Conservation (phyloP, 2,888 invertebrate genomes). For the Melangyna quadrimaculata region DNA sequence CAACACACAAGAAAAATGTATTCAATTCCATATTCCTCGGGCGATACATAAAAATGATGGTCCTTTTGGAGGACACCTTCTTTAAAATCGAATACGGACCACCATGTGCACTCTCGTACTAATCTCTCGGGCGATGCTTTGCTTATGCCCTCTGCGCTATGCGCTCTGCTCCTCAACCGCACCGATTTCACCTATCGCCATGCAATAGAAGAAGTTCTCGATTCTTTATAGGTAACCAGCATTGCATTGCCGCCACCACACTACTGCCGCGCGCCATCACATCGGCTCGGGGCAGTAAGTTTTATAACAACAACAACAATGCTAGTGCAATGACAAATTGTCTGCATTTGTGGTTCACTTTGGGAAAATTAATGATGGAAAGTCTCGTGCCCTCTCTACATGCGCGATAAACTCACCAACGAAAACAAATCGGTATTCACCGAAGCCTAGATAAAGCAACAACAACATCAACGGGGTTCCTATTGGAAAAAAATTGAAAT, state of each 20-base stretch:
- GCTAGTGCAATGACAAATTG: constrained; percentile 69
- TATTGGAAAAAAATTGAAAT: neutral
- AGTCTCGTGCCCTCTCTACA: constrained; percentile 65
- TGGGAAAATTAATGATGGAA: constrained; percentile 72
- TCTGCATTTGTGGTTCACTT: constrained; percentile 72
- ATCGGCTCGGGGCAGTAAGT: neutral
- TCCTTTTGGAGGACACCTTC: constrained; percentile 66
- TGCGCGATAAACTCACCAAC: constrained; percentile 66
- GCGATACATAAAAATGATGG: constrained; percentile 58
- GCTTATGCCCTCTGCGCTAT: neutral
- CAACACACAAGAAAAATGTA: constrained; percentile 58
- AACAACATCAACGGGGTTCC: constrained; percentile 47
- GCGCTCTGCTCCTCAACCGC: neutral
- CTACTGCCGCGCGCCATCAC: neutral
- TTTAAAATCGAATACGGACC: constrained; percentile 65
- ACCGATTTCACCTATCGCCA: neutral
- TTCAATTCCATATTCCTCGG: constrained; percentile 53
- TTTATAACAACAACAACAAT: constrained; percentile 30
- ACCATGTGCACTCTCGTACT: constrained; percentile 54
- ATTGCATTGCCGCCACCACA: neutral
- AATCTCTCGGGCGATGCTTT: constrained; percentile 23
- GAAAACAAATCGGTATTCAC: constrained; percentile 60
- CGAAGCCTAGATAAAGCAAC: constrained; percentile 65
- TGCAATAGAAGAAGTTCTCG: constrained; percentile 41
- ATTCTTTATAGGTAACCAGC: neutral